Percentiles rank a stretch among this genome's conserved stretches.
Conservation (phyloP, 2,797 vertebrate species). For the Liasis olivaceus region DNA sequence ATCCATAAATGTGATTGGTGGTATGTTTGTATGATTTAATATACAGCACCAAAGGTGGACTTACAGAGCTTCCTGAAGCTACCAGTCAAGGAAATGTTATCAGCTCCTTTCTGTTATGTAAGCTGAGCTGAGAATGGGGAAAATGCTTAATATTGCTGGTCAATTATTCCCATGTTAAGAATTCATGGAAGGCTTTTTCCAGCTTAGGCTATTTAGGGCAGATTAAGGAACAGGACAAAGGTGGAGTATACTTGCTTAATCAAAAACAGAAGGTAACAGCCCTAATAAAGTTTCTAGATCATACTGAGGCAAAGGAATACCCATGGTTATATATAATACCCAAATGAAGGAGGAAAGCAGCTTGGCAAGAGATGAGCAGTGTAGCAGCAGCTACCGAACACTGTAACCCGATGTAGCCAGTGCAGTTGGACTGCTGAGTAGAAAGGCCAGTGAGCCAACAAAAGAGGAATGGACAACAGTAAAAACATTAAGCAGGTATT, state of each 20-base stretch:
- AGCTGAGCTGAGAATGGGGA: constrained; percentile 56
- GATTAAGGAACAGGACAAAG: background rate
- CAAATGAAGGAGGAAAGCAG: background rate
- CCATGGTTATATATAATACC: background rate
- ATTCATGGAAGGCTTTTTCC: background rate
- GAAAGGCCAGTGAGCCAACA: background rate
- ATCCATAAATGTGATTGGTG: constrained; percentile 33
- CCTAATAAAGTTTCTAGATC: background rate
- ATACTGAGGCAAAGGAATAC: background rate
- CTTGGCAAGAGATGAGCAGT: background rate
- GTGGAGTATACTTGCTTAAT: background rate
- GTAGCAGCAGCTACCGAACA: background rate
- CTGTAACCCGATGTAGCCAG: background rate
- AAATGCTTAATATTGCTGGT: constrained; percentile 53
- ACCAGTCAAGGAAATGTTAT: constrained; percentile 59
- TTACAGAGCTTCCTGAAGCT: constrained; percentile 58
- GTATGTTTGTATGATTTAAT: background rate
- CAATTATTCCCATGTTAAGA: constrained; percentile 47
- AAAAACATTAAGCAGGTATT: too few relatives aligned
- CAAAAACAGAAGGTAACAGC: background rate
- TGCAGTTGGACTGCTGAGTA: background rate
- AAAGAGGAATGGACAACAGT: background rate
- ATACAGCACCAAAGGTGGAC: constrained; percentile 39
- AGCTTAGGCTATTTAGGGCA: too few relatives aligned
- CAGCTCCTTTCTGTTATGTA: constrained; percentile 57